Base-by-base conservation (phyloP, 2,888 invertebrate species). In the Microctonus brassicae region DNA sequence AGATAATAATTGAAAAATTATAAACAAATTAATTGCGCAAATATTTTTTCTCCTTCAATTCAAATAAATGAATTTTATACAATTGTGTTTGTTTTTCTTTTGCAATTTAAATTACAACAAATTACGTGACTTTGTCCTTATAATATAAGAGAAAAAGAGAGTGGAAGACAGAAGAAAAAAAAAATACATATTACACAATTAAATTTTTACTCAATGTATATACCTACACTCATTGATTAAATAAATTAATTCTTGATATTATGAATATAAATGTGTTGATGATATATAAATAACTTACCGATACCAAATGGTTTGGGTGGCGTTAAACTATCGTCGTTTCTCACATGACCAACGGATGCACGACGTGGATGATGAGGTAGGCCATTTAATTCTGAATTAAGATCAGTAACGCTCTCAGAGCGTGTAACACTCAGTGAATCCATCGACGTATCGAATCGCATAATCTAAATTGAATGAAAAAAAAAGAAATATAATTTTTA, bases 391-490 rank as follows among this genome's bases (percentile, higher is more conserved):
- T 94, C 94, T 76, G 93, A 93, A 81, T 93, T 95, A 13, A 95
- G 88, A 88, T 95, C 95, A 22, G 93, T 94, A 79, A 95, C 95
- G 85, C 95, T 95, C 86, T 95, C 95, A 33, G 95, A 95, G 36
- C 95, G 92, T 20, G 92, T 92, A 77, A 95, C 92, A 62, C 93
- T 93, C 76, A 94, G 88, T 34, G 94, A 94, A 86, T 95, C 95
- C 89, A 94, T 92, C 70, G 94, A 94, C 58, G 93, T 92, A 86
- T 95, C 95, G 87, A 94, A 90, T 70, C 93, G 91, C 94, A 95
- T 94, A 70, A 95, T 91, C 95, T 95, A 89, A 39, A 70, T 33
- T 9, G 42, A 69, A 66, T 68, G 26, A 26, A 65, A 64, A 33
- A 62, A 47, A 53, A 53, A 4, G 72, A 53, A 36, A 55, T n/a